A percentile compares a stretch with the other conserved stretches of the same genome.
phyloP scores from a whole-genome alignment of 2,797 vertebrate species.

The Parauchenoglanis ngamensis region DNA sequence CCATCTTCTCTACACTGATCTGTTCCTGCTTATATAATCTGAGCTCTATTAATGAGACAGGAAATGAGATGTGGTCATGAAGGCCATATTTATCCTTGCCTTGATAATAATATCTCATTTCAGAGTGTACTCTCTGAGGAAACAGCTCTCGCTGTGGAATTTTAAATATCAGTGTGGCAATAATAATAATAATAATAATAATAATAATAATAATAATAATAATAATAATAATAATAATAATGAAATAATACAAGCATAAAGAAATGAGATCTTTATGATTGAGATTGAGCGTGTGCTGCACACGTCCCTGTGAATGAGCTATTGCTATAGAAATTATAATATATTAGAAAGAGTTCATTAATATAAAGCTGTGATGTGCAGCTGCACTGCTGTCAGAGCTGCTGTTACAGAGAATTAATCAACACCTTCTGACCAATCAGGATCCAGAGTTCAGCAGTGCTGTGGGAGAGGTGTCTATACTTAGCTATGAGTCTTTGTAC shows the following conservation, averaged over 20 bases:
- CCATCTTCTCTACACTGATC: neutral
- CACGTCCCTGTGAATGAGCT: neutral
- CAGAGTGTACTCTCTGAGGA: neutral
- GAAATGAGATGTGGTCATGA: neutral
- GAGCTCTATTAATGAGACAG: neutral
- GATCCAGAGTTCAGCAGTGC: neutral
- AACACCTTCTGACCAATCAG: neutral
- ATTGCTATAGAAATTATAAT: neutral
- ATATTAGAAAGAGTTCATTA: neutral
- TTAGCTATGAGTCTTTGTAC: neutral
- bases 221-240: neutral
- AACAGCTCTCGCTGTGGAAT: neutral
- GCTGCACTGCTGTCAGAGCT: neutral
- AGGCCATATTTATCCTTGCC: neutral
- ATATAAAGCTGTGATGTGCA: neutral
- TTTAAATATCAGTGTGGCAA: neutral
- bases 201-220: no score
- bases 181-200: no score
- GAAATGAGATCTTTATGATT: no score
- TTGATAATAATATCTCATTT: neutral
- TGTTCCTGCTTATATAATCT: neutral
- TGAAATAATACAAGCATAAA: neutral
- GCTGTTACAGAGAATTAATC: neutral
- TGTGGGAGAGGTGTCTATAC: neutral
- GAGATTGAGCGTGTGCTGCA: neutral